These are phyloP conservation scores for Rhinella marina DNA, from an alignment of 2,797 vertebrate species.

Conservation along the genomic window DNA sequence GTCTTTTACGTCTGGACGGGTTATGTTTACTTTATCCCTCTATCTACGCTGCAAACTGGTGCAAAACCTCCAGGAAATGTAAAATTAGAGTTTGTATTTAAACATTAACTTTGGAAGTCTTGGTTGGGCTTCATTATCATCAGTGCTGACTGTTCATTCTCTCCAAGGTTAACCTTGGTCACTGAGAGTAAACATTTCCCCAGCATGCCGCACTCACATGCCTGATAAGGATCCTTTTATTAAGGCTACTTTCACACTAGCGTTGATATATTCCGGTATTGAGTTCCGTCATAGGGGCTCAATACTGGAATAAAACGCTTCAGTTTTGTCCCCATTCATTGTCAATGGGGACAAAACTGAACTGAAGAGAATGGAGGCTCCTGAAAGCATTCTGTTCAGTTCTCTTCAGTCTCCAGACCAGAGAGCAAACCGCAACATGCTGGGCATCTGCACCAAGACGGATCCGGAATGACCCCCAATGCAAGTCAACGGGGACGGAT, in stretches of 20 bases:
- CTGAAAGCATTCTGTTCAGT: too few species aligned
- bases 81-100: not conserved
- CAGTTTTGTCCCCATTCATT: too few species aligned
- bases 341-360: too few species aligned
- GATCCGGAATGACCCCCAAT: too few species aligned
- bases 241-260: not conserved
- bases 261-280: too few species aligned
- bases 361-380: too few species aligned
- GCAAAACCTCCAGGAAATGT: not conserved
- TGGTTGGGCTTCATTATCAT: not conserved
- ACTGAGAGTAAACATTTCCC: constrained; percentile 18
- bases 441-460: too few species aligned
- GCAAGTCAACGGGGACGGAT: too few species aligned
- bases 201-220: not conserved
- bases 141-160: not conserved
- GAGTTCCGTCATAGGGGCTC: too few species aligned
- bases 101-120: constrained; percentile 9
- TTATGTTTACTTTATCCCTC: not conserved
- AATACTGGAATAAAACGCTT: too few species aligned
- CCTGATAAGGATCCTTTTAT: not conserved
- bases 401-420: too few species aligned
- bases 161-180: not conserved
- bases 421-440: too few species aligned
- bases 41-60: not conserved
- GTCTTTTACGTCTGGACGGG: not conserved